phyloP scores from a whole-genome alignment of 2,797 vertebrate species.

The Gobionotothen gibberifrons region DNA sequence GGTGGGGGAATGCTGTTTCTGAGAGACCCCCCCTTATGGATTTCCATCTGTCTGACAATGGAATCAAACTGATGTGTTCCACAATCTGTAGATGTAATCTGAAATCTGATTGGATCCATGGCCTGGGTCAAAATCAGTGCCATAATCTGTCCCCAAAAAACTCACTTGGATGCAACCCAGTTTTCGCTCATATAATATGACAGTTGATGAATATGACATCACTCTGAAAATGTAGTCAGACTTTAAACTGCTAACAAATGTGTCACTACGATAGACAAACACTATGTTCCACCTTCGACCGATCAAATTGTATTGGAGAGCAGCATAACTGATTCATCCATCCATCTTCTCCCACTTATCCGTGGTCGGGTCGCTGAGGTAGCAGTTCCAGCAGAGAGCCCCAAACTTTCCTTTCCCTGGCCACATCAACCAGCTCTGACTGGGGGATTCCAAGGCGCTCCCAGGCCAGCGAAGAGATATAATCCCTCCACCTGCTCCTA shows the following conservation, averaged over 20 bases:
- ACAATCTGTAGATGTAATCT: conserved; percentile 38
- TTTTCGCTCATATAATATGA: background rate
- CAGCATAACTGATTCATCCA: background rate
- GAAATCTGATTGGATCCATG: background rate
- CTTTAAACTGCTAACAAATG: background rate
- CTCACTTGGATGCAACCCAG: background rate
- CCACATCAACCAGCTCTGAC: no score
- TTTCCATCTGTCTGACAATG: conserved; percentile 36
- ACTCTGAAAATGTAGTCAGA: background rate
- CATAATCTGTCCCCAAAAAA: background rate
- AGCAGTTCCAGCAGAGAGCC: no score
- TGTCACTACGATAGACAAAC: background rate
- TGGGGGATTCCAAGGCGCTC: no score
- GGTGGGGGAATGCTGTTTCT: conserved; percentile 15
- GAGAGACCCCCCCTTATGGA: conserved; percentile 5
- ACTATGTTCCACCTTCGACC: background rate
- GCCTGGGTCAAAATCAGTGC: background rate
- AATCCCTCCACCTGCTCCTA: no score
- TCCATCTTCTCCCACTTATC: no score
- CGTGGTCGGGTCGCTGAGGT: no score
- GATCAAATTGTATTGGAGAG: background rate
- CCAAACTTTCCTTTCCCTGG: no score
- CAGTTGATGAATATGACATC: background rate
- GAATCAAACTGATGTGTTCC: conserved; percentile 2
- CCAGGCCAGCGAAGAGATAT: no score